These are phyloP conservation scores for Dryobates pubescens DNA, from an alignment of 2,797 vertebrate species.

Conservation along the genomic window DNA sequence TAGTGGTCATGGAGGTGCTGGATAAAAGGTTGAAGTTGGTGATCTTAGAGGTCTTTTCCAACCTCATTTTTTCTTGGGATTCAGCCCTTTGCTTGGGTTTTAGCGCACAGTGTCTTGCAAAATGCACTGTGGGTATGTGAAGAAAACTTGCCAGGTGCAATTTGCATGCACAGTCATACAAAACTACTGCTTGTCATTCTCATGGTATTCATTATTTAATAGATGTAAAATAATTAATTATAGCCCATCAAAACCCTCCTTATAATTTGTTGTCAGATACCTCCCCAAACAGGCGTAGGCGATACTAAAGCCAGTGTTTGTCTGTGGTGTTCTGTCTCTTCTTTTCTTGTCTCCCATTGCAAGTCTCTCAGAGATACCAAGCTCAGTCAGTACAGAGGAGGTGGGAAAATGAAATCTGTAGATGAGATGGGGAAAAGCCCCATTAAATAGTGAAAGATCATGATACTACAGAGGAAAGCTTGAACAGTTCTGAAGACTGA, in stretches of 20 bases:
- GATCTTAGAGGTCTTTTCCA: too few species aligned
- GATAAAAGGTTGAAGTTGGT: too few species aligned
- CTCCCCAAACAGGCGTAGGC: not conserved
- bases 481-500: not conserved
- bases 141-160: not conserved
- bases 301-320: not conserved
- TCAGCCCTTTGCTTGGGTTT: not conserved
- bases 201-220: not conserved
- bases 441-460: not conserved
- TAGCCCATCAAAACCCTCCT: not conserved
- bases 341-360: not conserved
- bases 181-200: not conserved
- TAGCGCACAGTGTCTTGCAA: not conserved
- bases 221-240: not conserved
- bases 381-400: not conserved
- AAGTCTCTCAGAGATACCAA: not conserved
- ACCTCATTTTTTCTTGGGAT: too few species aligned
- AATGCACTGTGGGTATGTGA: not conserved
- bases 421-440: not conserved
- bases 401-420: not conserved
- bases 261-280: not conserved
- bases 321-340: not conserved
- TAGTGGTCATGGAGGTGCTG: too few species aligned
- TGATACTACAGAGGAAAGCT: not conserved
- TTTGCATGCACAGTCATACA: not conserved